Base-by-base conservation (phyloP, 2,797 vertebrate genomes). In the Neostethus bicornis region DNA sequence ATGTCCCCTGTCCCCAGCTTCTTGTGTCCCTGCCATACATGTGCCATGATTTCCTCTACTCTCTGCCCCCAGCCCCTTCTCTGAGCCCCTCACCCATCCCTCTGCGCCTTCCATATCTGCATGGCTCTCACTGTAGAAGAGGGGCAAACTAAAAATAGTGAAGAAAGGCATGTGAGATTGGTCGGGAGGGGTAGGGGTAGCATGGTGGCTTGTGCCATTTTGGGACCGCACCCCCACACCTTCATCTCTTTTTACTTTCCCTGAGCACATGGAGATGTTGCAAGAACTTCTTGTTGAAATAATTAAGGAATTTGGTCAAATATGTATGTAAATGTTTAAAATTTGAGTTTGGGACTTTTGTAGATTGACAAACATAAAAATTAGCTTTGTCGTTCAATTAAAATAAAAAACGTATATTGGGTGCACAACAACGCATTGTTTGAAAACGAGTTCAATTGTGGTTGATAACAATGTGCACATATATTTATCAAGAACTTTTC, bases 121-220 rank as follows among this genome's bases (percentile, higher is more conserved):
- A 63, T 61, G 62, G 75, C 83, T 77, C 47, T 21, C 61, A 54
- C 59, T 61, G 51, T 61, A 67, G 66, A 66, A 70, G 61, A 58
- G 63, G 64, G 49, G 45, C 57, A 56, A 72, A 75, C 90, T 91
- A 91, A 89, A 91, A 91, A 92, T 93, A 93, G 86, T 66, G 54
- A 31, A 34, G 32, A 25, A 65, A 69, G 86, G 87, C 84, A 91
- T 91, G 89, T 69, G 46, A 51, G 47, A 54, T 25, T 56, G 80
- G 73, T 52, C 80, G 74, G 66, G 61, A 32, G 41, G 52, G 51
- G 61, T 61, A 43, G n/a, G n/a, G 51, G 77, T 45, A 39, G 59
- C n/a, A 47, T 44, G 51, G 70, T 75, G 67, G 62, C 63, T 61
- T 53, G 75, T 81, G 70, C 80, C 73, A 61, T 85, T 89, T 79